phyloP scores from a whole-genome alignment of 2,797 vertebrate genomes.

The Artibeus jamaicensis region DNA sequence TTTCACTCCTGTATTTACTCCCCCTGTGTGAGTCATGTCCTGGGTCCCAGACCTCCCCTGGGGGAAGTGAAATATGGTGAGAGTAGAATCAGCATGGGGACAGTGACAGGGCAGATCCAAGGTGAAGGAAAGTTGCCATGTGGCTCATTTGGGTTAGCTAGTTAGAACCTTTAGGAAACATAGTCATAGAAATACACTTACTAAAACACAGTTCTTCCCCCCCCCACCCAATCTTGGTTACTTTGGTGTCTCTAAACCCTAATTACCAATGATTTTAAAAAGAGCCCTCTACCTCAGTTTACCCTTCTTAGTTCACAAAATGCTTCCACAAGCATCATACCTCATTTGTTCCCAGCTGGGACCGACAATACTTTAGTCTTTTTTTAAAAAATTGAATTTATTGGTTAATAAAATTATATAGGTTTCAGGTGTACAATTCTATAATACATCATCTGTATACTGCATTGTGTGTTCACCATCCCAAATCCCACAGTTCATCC shows the following conservation, averaged over 20 bases:
- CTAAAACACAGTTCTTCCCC: background rate
- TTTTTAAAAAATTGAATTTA: background rate
- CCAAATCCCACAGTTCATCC: no score
- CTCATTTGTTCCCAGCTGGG: background rate
- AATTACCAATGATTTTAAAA: background rate
- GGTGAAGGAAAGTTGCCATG: background rate
- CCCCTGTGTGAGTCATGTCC: background rate
- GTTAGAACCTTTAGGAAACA: background rate
- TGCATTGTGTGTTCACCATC: no score
- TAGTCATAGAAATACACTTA: background rate
- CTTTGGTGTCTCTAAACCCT: background rate
- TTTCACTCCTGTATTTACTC: background rate
- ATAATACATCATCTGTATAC: background rate
- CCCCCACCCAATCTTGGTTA: background rate
- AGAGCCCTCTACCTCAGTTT: background rate
- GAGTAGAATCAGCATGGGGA: background rate
- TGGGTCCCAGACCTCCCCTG: background rate
- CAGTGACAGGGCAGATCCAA: fast-evolving
- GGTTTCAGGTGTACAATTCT: background rate
- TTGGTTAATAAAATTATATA: background rate
- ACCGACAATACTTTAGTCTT: background rate
- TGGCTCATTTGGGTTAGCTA: background rate
- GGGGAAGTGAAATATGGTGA: background rate
- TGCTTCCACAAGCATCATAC: background rate
- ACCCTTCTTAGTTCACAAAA: background rate